These are phyloP conservation scores for Papio anubis DNA, from an alignment of 2,113 vertebrate species.

Conservation along the genomic window DNA sequence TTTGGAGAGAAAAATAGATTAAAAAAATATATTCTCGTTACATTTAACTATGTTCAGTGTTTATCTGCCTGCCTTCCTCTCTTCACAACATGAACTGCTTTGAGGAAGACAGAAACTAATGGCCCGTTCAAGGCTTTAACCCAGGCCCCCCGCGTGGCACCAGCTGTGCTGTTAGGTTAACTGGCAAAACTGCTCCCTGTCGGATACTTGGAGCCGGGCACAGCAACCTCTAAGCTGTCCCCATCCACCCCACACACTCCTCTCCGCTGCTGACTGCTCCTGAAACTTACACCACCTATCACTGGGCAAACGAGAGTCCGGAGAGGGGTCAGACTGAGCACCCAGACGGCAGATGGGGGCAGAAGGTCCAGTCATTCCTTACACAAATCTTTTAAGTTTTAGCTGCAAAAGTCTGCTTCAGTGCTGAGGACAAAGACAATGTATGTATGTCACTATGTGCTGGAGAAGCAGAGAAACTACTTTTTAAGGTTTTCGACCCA, in stretches of 20 bases:
- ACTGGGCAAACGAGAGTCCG: slow-evolving; percentile 75
- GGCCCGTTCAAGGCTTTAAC: slow-evolving; percentile 79
- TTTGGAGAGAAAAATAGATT: slow-evolving; percentile 55
- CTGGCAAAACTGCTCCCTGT: slow-evolving; percentile 70
- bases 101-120: slow-evolving; percentile 83
- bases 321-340: slow-evolving; percentile 77
- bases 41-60: slow-evolving; percentile 73
- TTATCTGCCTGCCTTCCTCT: slow-evolving; percentile 79
- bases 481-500: background rate
- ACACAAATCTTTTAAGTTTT: slow-evolving; percentile 59
- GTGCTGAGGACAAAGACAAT: slow-evolving; percentile 33
- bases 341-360: slow-evolving; percentile 72
- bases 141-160: slow-evolving; percentile 75
- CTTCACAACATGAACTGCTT: slow-evolving; percentile 78
- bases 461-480: background rate
- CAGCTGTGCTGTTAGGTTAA: slow-evolving; percentile 84
- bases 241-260: slow-evolving; percentile 38
- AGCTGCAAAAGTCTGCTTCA: slow-evolving; percentile 58
- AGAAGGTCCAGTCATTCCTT: slow-evolving; percentile 65
- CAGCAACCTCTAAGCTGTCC: slow-evolving; percentile 68
- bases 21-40: slow-evolving; percentile 64
- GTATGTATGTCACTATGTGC: background rate
- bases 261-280: slow-evolving; percentile 70
- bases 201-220: slow-evolving; percentile 29
- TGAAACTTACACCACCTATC: slow-evolving; percentile 78